Percentiles rank a stretch among this genome's conserved stretches.
phyloP scores from a whole-genome alignment of 2,113 vertebrate genomes.

The Chloropsis cyanopogon region DNA sequence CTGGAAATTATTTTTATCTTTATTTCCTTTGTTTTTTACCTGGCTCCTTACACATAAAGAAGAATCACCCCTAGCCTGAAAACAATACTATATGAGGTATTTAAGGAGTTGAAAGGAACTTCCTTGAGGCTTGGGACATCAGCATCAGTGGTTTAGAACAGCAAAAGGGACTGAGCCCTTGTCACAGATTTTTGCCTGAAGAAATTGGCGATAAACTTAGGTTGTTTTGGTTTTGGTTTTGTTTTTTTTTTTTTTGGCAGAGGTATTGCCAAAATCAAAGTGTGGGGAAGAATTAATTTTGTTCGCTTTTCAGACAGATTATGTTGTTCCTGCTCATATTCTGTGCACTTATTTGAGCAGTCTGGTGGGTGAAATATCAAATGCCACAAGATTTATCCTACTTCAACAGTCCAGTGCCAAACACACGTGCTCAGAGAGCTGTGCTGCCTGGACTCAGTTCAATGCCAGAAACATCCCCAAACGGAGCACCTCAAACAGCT shows the following conservation, averaged over 20 bases:
- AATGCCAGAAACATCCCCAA: background rate
- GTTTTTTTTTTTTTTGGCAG: background rate
- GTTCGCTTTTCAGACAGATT: background rate
- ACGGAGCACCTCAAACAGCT: background rate
- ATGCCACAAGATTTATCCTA: background rate
- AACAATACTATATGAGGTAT: background rate
- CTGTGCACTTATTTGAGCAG: background rate
- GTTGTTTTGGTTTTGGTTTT: background rate
- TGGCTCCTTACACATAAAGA: background rate
- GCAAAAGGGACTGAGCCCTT: background rate
- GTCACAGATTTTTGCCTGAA: background rate
- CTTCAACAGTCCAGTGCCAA: background rate
- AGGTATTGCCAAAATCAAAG: background rate
- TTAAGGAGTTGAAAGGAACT: background rate
- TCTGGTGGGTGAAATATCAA: background rate
- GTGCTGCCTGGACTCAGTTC: background rate
- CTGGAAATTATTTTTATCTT: background rate
- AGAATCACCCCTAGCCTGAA: background rate
- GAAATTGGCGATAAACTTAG: background rate
- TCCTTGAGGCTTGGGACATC: background rate
- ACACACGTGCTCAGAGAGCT: background rate
- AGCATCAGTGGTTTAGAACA: background rate
- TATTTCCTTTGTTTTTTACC: background rate
- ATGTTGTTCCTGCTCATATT: background rate
- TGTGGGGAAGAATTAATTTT: background rate